Evolutionary conservation across 2,888 invertebrate species (phyloP), one percentile per base, ranked within the genome.

Genomic region (Esperia sulphurella): DNA sequence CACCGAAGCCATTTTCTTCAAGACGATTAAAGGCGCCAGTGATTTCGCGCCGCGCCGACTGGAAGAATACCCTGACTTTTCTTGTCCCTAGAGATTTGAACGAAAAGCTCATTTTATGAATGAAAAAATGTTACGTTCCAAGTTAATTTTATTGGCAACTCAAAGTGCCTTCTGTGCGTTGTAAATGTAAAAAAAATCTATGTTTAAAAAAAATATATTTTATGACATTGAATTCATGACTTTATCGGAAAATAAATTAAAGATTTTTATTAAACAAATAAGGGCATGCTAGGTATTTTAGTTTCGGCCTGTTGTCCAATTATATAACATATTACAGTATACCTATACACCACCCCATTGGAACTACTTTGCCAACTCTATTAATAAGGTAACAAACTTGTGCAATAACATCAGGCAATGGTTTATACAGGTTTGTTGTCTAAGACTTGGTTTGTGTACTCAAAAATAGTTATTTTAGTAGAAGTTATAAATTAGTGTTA

Each of bases 1-100:
- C 87, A 87, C 74, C 83, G 79, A 80, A 83, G 83, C 84, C 83
- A 83, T 83, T 85, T 81, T 71, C 75, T 80, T 75, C 71, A 75
- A 83, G 82, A 71, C 83, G 83, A 85, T 84, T 85, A 85, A 67
- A 66, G 73, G 63, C 69, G 65, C 71, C 74, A 65, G 69, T 75
- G 84, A 83, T 84, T 83, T 80, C 71, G 68, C 72, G 61, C 60
- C 65, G 63, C 55, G 53, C 41, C 37, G 38, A 31, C 53, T 45
- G 47, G 56, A 48, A 54, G 54, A 46, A 14, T 39, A 14, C 7
- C 39, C 39, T 13, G 14, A 14, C 28, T 21, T 4, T 28, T 21
- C 21, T 37, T 43, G 44, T 14, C 40, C 14, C 38, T 12, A 14
- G 39, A n/a, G 39, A 39, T 39, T 39, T 39, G 8, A 14, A 14